Conservation (phyloP, 2,888 invertebrate species). For the Conus canariensis region DNA sequence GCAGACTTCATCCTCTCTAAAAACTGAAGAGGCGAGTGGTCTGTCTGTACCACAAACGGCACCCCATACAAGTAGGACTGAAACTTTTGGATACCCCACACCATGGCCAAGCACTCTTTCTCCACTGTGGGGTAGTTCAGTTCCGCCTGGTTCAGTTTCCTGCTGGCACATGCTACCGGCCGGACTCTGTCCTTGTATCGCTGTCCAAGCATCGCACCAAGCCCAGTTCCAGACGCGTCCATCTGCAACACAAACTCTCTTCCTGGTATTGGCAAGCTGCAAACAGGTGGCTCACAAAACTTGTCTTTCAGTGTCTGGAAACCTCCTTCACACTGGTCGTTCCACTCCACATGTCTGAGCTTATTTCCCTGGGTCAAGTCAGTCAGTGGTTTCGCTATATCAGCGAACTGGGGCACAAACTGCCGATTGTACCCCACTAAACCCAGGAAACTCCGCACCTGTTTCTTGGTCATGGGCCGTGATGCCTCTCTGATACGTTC, state of each 20-base stretch:
- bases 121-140: neutral
- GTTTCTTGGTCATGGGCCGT: constrained; percentile 9
- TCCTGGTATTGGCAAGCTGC: neutral
- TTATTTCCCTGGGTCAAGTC: neutral
- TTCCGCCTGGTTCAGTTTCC: neutral
- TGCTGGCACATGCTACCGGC: constrained; percentile 25
- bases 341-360: neutral
- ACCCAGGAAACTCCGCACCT: constrained; percentile 26
- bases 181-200: neutral
- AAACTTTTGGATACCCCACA: constrained; percentile 21
- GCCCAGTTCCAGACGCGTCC: constrained; percentile 1
- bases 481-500: neutral
- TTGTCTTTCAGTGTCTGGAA: neutral
- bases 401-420: constrained; percentile 17
- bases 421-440: constrained; percentile 22
- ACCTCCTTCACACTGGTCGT: neutral
- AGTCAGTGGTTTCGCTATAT: constrained; percentile 23
- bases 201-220: constrained; percentile 9
- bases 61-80: neutral
- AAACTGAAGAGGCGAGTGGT: constrained; percentile 1
- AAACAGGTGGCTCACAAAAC: neutral
- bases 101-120: constrained; percentile 14
- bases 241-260: neutral
- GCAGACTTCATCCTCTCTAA: neutral
- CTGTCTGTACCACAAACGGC: neutral